These are phyloP conservation scores for Suricata suricatta DNA, from an alignment of 2,113 vertebrate species.

Conservation along the genomic window DNA sequence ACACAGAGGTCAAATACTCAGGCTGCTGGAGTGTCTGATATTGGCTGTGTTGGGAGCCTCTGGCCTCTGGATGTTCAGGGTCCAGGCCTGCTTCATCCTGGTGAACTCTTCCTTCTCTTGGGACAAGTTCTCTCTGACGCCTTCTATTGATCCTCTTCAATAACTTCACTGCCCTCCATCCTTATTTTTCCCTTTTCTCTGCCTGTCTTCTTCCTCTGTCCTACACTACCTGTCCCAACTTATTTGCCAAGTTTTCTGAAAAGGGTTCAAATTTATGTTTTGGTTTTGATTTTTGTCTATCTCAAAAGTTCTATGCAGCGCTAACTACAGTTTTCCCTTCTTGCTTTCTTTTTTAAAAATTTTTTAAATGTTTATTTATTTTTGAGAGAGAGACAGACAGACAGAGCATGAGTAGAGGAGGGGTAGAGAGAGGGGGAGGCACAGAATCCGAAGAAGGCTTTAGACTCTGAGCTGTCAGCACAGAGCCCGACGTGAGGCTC, in stretches of 20 bases:
- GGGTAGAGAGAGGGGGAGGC: no score
- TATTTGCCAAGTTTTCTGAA: neutral
- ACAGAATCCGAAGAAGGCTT: no score
- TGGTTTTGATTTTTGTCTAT: constrained; percentile 1
- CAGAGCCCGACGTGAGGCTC: no score
- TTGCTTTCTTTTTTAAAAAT: neutral
- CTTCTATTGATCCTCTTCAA: neutral
- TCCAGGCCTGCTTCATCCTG: neutral
- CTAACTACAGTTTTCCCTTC: neutral
- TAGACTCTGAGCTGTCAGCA: no score
- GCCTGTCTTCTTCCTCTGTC: neutral
- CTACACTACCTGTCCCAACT: neutral
- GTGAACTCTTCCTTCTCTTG: neutral
- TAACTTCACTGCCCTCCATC: neutral
- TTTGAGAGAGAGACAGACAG: no score
- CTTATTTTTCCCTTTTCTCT: neutral
- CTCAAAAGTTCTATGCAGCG: neutral
- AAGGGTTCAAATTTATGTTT: neutral
- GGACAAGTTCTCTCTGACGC: neutral
- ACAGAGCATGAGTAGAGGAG: no score
- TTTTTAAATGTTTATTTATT: no score
- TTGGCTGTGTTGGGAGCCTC: neutral
- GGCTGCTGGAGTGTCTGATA: neutral
- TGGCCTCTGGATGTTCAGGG: neutral
- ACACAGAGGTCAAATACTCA: neutral